Evolutionary conservation across 1,140 invertebrate species (phyloP), one percentile per base, ranked within the genome.

Genomic region (Drosophila teissieri): DNA sequence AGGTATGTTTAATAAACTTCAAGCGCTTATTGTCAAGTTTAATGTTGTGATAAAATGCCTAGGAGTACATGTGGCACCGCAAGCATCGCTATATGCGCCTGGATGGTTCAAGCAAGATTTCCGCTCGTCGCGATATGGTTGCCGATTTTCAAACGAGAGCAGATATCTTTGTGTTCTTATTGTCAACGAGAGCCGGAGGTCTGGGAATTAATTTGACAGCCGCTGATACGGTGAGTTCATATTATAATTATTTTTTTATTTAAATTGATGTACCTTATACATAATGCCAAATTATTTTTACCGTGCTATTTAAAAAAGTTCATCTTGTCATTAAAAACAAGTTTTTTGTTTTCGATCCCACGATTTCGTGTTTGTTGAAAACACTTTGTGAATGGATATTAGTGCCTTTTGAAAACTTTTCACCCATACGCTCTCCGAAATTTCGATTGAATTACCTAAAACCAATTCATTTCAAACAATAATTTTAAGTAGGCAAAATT

Each of bases 161-260:
- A 1, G 97, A 98, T 92, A 98, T 98, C 80, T 99, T 99, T 93
- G 97, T 98, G 52, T 99, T 99, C 94, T 93, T 99, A 34, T 93
- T 99, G 37, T 99, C 97, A 3, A 99, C 99, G 0, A 94, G 98
- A 81, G 98, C 99, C 19, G 99, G 99, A 17, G 99, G 99, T 45
- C 94, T 99, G 37, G 99, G 99, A 70, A 99, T 99, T 88, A 99
- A 99, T 93, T 94, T 99, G 51, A 99, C 98, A 4, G 98, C 99
- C 12, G 98, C 98, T 15, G 98, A 99, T 93, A 99, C 98, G 90
- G 99, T 97, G 92, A 95, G 95, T 94, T 6, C 1, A 22, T 14
- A 15, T 17, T 14, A 24, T 49, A n/a, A 1, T 37, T 39, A 12
- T 14, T 12, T 12, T n/a, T n/a, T n/a, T 14, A 3, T 19, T n/a